phyloP scores from a whole-genome alignment of 1,140 invertebrate species.

The Cheumatopsyche charites region DNA sequence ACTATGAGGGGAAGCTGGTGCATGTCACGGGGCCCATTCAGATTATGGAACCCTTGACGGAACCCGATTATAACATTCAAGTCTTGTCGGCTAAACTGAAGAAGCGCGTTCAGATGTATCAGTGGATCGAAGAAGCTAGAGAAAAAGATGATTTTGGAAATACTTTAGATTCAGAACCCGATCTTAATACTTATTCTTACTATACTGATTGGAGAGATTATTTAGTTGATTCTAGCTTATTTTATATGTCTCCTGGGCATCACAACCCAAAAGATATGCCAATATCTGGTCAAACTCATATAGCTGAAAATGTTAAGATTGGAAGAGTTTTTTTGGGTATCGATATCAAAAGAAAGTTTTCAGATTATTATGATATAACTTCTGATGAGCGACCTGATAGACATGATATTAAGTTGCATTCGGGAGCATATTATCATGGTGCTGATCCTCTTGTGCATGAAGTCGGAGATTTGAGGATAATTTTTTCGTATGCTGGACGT shows the following conservation, averaged over 20 bases:
- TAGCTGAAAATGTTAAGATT: slow-evolving; percentile 65
- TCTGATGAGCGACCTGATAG: slow-evolving; percentile 83
- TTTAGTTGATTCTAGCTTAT: slow-evolving; percentile 75
- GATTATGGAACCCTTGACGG: slow-evolving; percentile 79
- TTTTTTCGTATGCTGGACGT: slow-evolving; percentile 83
- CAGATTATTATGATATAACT: slow-evolving; percentile 77
- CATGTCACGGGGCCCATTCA: slow-evolving; percentile 75
- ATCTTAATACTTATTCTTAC: slow-evolving; percentile 73
- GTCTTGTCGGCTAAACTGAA: slow-evolving; percentile 76
- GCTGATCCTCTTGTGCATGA: slow-evolving; percentile 82
- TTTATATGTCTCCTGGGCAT: slow-evolving; percentile 75
- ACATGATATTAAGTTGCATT: slow-evolving; percentile 81
- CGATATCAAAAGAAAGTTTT: slow-evolving; percentile 77
- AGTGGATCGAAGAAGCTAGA: slow-evolving; percentile 82
- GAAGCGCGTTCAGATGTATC: slow-evolving; percentile 86
- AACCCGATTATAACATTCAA: slow-evolving; percentile 79
- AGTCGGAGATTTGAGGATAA: slow-evolving; percentile 81
- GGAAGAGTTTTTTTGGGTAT: slow-evolving; percentile 61
- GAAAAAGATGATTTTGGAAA: slow-evolving; percentile 51
- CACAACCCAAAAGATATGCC: slow-evolving; percentile 77
- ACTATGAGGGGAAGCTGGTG: slow-evolving; percentile 76
- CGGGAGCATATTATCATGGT: slow-evolving; percentile 84
- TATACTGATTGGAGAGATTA: slow-evolving; percentile 83
- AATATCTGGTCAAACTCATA: slow-evolving; percentile 66
- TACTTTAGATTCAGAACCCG: slow-evolving; percentile 49